Percentiles rank a stretch among this genome's conserved stretches.
Conservation (phyloP, 2,113 vertebrate species). For the Carettochelys insculpta region DNA sequence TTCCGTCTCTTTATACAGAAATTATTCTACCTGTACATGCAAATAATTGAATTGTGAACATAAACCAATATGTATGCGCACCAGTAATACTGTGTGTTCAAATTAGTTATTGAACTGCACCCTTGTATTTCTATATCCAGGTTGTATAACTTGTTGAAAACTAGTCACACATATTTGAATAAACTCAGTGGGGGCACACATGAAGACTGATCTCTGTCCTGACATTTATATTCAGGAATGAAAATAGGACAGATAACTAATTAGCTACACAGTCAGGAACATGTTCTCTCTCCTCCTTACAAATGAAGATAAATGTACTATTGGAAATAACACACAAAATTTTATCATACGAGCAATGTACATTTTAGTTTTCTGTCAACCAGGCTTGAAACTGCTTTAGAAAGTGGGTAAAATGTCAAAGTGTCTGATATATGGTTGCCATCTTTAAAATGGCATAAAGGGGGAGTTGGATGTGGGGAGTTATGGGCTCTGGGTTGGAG, state of each 20-base stretch:
- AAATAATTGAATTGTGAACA: background rate
- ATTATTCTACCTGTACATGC: background rate
- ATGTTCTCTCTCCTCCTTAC: background rate
- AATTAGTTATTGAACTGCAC: background rate
- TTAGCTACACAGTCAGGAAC: background rate
- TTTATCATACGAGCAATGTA: background rate
- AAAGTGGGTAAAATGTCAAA: background rate
- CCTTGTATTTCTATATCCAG: background rate
- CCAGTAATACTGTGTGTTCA: background rate
- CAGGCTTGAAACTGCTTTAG: background rate
- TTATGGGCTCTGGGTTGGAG: no score
- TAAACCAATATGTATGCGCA: background rate
- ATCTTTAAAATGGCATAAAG: no score
- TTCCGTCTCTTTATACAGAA: background rate
- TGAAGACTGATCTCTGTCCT: background rate
- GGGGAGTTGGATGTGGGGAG: no score
- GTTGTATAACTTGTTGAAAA: background rate
- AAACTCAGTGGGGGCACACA: background rate
- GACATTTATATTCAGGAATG: background rate
- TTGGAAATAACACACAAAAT: background rate
- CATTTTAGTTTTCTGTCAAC: background rate
- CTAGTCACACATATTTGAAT: background rate
- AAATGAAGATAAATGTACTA: background rate
- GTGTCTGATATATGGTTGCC: no score
- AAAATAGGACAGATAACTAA: background rate